Evolutionary conservation across 2,797 vertebrate genomes (phyloP).

Genomic region (Petrocephalus schoutedeni): DNA sequence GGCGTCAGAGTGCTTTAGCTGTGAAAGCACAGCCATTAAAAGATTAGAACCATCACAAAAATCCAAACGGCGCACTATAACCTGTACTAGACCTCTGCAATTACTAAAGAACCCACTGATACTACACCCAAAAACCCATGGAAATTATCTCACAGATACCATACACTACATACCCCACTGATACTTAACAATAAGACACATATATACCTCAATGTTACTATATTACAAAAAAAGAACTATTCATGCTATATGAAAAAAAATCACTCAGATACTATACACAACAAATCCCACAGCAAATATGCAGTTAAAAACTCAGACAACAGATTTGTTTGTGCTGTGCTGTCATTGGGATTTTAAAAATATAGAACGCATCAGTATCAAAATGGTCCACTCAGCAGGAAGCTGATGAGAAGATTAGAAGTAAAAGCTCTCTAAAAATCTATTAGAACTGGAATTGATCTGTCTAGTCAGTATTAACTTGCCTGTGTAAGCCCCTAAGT

Average conservation of each 20-base stretch:
- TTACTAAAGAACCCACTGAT: neutral
- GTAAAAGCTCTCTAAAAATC: conserved; percentile 18
- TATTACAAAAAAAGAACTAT: neutral
- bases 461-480: neutral
- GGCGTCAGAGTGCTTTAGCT: neutral
- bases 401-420: conserved; percentile 16
- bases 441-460: conserved; percentile 23
- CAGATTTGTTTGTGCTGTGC: neutral
- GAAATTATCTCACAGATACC: neutral
- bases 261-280: neutral
- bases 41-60: neutral
- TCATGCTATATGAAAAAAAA: neutral
- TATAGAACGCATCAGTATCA: neutral
- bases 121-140: neutral
- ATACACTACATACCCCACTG: neutral
- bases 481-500: neutral
- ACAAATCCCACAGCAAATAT: neutral
- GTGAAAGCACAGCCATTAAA: neutral
- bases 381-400: conserved; percentile 15
- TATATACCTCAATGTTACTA: neutral
- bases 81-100: neutral
- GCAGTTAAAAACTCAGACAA: neutral
- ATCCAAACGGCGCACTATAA: neutral
- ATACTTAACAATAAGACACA: neutral
- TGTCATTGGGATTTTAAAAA: neutral